Percentiles rank a stretch among this genome's conserved stretches.
phyloP scores from a whole-genome alignment of 2,797 vertebrate genomes.

The Sebastes hubbsi region DNA sequence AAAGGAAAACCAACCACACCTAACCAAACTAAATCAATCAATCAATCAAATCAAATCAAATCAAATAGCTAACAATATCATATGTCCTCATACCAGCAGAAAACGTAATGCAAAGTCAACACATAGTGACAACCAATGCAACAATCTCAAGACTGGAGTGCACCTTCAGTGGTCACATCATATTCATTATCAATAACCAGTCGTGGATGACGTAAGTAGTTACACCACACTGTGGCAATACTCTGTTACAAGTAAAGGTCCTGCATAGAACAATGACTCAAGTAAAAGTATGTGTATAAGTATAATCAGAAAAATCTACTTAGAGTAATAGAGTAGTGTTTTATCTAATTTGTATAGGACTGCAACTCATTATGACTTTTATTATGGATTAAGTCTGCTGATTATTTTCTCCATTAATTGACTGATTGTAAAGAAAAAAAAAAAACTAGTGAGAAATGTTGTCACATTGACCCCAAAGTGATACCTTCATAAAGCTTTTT shows the following conservation, averaged over 20 bases:
- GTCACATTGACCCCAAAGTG: neutral
- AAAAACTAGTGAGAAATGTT: neutral
- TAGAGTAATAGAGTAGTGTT: neutral
- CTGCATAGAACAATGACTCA: no score
- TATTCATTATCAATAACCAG: neutral
- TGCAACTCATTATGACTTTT: neutral
- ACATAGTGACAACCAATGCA: neutral
- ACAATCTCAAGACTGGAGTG: neutral
- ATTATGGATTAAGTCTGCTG: neutral
- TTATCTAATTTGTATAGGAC: neutral
- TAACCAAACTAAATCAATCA: neutral
- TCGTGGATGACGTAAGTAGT: neutral
- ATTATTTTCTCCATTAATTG: neutral
- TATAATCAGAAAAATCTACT: neutral
- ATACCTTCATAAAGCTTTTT: neutral
- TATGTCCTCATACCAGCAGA: neutral
- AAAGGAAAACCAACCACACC: neutral
- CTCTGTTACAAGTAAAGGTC: neutral
- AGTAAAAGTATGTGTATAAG: no score
- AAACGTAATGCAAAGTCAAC: neutral
- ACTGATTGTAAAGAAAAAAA: neutral
- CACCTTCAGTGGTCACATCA: neutral
- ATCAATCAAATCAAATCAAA: no score
- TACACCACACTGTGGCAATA: neutral
- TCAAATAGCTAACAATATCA: no score